These are phyloP conservation scores for Unio delphinus DNA, from an alignment of 2,888 invertebrate genomes.

Conservation along the genomic window DNA sequence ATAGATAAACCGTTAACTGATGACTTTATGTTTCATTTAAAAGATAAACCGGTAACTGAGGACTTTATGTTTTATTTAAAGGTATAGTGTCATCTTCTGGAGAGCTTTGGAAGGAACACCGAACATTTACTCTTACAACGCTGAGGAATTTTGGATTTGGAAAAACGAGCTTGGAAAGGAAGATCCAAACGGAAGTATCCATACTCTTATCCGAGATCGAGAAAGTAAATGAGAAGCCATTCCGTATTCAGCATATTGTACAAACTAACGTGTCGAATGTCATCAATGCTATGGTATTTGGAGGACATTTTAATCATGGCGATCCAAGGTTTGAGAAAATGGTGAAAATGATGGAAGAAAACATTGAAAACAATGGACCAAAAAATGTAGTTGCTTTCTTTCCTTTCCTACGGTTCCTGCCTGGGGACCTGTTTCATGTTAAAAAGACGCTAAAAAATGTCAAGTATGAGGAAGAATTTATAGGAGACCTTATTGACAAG, in stretches of 20 bases:
- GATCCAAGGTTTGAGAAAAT: conserved; percentile 14
- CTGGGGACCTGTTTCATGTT: conserved; percentile 16
- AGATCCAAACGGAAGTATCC: conserved; percentile 13
- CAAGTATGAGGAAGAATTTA: conserved; percentile 6
- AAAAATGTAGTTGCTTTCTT: conserved; percentile 5
- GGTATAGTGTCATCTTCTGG: background rate
- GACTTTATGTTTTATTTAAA: no score
- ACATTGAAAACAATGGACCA: background rate
- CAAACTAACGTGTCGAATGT: conserved; percentile 16
- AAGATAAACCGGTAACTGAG: no score
- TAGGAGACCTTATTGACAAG: conserved; percentile 7
- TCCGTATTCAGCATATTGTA: conserved; percentile 13
- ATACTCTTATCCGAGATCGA: conserved; percentile 6
- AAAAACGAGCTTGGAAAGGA: conserved; percentile 15
- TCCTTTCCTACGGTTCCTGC: conserved; percentile 9
- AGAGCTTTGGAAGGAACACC: conserved; percentile 14
- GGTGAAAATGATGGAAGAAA: conserved; percentile 7
- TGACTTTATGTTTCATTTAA: no score
- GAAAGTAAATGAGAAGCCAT: conserved; percentile 5
- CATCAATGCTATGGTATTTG: conserved; percentile 16
- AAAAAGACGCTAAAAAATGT: conserved; percentile 9
- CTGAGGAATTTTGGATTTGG: conserved; percentile 24
- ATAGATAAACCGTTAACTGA: no score
- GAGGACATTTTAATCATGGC: conserved; percentile 13
- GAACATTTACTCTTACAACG: conserved; percentile 12